Evolutionary conservation across 2,797 vertebrate species (phyloP).

Genomic region (Potorous gilbertii): DNA sequence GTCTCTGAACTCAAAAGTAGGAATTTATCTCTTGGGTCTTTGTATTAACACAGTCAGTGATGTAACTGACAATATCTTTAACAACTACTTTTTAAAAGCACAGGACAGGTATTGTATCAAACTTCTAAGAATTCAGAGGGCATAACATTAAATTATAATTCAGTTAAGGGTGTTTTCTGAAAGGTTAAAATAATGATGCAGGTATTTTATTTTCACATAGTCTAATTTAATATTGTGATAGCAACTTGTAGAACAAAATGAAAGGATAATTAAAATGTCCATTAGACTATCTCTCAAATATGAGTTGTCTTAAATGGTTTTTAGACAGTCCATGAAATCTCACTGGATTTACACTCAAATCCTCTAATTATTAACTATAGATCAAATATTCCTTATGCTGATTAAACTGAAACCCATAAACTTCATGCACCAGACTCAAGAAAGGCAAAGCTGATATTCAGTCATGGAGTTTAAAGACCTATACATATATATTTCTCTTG

Average conservation of each 20-base stretch:
- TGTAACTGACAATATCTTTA: not conserved
- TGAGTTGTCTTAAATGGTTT: not conserved
- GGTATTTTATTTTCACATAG: not conserved
- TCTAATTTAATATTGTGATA: not conserved
- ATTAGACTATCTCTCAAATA: not conserved
- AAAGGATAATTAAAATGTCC: not conserved
- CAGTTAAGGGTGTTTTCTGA: not conserved
- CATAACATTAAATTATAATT: not conserved
- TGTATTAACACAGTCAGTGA: not conserved
- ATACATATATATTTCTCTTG: not conserved
- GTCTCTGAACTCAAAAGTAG: not conserved
- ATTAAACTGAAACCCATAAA: not conserved
- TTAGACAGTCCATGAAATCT: not conserved
- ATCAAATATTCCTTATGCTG: not conserved
- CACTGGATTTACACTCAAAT: not conserved
- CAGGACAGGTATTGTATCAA: not conserved
- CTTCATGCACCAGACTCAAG: not conserved
- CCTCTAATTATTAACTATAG: not conserved
- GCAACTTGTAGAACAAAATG: not conserved
- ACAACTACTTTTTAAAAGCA: not conserved
- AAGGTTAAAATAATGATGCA: not conserved
- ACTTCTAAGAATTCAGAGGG: not conserved
- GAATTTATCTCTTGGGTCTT: not conserved
- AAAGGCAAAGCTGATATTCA: not conserved
- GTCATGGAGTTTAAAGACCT: not conserved